These are phyloP conservation scores for Choristoneura fumiferana DNA, from an alignment of 1,140 invertebrate genomes.

Conservation along the genomic window DNA sequence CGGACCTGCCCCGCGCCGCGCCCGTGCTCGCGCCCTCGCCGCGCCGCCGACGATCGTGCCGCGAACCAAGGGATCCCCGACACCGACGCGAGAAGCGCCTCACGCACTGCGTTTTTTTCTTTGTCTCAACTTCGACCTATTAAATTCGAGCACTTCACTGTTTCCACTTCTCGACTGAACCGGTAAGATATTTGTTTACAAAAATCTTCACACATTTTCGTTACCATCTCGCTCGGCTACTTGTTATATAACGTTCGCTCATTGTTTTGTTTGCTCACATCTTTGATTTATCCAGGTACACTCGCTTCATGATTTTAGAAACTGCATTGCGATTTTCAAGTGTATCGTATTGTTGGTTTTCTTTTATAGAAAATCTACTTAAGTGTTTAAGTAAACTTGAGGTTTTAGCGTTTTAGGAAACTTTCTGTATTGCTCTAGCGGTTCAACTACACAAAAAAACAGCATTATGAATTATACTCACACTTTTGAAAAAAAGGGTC, in stretches of 20 bases:
- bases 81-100: background rate
- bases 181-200: conserved; percentile 17
- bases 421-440: too few species aligned
- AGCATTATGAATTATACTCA: too few species aligned
- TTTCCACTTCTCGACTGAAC: conserved; percentile 11
- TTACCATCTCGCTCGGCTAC: conserved; percentile 5
- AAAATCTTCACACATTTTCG: conserved; percentile 6
- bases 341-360: background rate
- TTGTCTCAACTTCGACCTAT: background rate
- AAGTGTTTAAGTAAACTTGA: too few species aligned
- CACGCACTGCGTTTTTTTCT: conserved; percentile 10
- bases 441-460: too few species aligned
- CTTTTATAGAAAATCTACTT: background rate
- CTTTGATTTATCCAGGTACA: background rate
- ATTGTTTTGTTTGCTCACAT: conserved; percentile 12
- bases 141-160: background rate
- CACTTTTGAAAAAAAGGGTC: too few species aligned
- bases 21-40: conserved; percentile 23
- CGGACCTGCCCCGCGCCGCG: conserved; percentile 38
- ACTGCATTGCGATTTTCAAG: conserved; percentile 4
- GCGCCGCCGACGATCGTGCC: conserved; percentile 28
- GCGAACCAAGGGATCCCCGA: conserved; percentile 22
- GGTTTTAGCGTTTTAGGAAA: too few species aligned
- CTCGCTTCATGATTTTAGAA: background rate
- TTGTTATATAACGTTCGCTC: conserved; percentile 10